These are phyloP conservation scores for Plecturocebus donacophilus DNA, from an alignment of 2,113 vertebrate genomes.

Conservation along the genomic window DNA sequence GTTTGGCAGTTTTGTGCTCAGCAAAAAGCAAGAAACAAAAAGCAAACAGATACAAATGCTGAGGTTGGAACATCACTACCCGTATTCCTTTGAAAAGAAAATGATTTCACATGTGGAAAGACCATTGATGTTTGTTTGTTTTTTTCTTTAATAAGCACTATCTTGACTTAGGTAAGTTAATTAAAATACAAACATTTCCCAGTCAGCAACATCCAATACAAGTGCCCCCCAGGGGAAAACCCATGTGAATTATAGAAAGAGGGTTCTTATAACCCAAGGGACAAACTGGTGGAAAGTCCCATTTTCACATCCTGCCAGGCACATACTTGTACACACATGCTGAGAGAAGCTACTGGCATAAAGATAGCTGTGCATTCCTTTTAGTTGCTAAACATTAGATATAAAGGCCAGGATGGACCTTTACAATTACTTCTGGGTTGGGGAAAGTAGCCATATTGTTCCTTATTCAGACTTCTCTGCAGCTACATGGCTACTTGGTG, in stretches of 20 bases:
- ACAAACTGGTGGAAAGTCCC: slow-evolving; percentile 54
- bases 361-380: not conserved
- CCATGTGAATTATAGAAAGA: slow-evolving; percentile 4
- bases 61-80: not conserved
- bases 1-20: not conserved
- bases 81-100: not conserved
- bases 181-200: slow-evolving; percentile 44
- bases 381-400: not conserved
- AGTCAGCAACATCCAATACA: slow-evolving; percentile 31
- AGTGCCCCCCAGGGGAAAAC: slow-evolving; percentile 3
- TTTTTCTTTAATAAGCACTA: not conserved
- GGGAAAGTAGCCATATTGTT: not conserved
- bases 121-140: not conserved
- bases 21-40: not conserved
- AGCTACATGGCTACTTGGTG: not conserved
- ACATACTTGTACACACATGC: not conserved
- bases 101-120: not conserved
- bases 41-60: not conserved
- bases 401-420: not conserved
- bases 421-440: not conserved
- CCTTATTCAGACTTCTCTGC: not conserved
- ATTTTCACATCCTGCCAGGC: slow-evolving; percentile 16
- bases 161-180: not conserved
- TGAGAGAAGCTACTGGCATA: not conserved
- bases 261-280: slow-evolving; percentile 42